Conservation (phyloP, 2,888 invertebrate species). For the Orthonychiurus folsomi region DNA sequence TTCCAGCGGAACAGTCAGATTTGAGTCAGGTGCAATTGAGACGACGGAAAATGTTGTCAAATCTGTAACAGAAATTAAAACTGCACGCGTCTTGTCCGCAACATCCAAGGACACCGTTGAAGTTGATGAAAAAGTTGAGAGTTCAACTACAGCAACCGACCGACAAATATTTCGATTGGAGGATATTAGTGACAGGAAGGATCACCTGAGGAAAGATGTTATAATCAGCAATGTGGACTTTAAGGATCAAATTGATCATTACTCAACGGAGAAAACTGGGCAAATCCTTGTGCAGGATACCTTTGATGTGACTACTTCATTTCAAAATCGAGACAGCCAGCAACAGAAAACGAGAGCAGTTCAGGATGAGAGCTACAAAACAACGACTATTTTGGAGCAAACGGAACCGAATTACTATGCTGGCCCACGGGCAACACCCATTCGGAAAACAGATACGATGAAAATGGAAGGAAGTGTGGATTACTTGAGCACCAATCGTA, state of each 20-base stretch:
- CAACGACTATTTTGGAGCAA: constrained; percentile 37
- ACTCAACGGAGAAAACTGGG: constrained; percentile 25
- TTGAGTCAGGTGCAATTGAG: constrained; percentile 29
- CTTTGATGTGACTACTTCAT: constrained; percentile 33
- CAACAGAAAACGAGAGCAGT: constrained; percentile 30
- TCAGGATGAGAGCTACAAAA: constrained; percentile 32
- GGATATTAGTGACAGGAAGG: constrained; percentile 16
- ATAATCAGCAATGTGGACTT: constrained; percentile 14
- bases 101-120: constrained; percentile 22
- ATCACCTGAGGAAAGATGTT: background rate
- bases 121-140: constrained; percentile 34
- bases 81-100: constrained; percentile 19
- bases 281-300: constrained; percentile 35
- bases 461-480: constrained; percentile 48
- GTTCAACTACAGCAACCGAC: constrained; percentile 32
- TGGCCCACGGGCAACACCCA: constrained; percentile 23
- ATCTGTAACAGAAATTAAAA: constrained; percentile 36
- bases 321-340: constrained; percentile 30
- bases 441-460: constrained; percentile 51
- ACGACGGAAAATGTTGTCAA: constrained; percentile 38
- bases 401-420: constrained; percentile 27
- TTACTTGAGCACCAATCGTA: constrained; percentile 20
- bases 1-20: constrained; percentile 33
- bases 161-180: constrained; percentile 34
- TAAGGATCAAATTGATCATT: constrained; percentile 12